A percentile compares a stretch with the other conserved stretches of the same genome.
phyloP scores from a whole-genome alignment of 2,113 vertebrate species.

The Nothoprocta pentlandii region DNA sequence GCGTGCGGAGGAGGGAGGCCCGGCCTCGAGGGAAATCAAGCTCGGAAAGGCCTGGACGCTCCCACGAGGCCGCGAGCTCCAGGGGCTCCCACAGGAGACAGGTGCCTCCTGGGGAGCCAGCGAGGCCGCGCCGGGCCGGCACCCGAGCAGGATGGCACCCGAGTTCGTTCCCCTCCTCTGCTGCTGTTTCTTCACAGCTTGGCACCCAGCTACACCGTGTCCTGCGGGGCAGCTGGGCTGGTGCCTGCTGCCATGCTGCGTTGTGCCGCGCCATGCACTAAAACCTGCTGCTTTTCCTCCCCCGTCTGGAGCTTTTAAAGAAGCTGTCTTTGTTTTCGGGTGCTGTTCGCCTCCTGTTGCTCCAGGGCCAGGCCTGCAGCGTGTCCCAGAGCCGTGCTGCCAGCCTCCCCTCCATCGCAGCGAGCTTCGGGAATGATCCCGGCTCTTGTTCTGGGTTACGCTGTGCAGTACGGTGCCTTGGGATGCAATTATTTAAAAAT shows the following conservation, averaged over 20 bases:
- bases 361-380: background rate
- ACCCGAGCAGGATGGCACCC: background rate
- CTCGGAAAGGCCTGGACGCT: background rate
- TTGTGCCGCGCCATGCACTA: background rate
- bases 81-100: background rate
- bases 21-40: background rate
- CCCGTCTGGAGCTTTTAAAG: background rate
- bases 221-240: fast-evolving
- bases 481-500: conserved; percentile 1
- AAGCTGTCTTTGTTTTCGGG: background rate
- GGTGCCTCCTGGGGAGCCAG: background rate
- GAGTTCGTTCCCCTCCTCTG: background rate
- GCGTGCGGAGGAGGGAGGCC: background rate
- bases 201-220: background rate
- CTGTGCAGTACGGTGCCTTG: background rate
- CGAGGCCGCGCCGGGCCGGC: background rate
- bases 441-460: background rate
- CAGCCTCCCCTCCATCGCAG: no score
- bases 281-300: fast-evolving
- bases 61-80: background rate
- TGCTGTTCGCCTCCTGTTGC: background rate
- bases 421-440: background rate
- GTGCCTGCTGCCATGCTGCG: background rate
- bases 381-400: background rate
- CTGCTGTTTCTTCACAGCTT: background rate